Conservation (phyloP, 2,797 vertebrate genomes). For the Gouania willdenowi region DNA sequence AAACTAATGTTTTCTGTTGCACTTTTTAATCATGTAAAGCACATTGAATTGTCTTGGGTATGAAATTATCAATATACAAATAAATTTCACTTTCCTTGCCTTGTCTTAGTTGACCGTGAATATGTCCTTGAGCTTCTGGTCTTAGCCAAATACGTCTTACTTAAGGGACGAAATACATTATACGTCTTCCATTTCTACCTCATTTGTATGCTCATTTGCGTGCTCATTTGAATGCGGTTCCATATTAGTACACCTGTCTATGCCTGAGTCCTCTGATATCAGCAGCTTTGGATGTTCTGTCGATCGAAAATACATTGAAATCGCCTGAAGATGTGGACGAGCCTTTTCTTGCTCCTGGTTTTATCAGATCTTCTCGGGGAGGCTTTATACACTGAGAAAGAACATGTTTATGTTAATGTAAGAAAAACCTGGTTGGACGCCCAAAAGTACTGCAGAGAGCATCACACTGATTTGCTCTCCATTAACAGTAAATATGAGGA, state of each 20-base stretch:
- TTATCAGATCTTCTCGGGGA: background rate
- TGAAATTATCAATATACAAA: too few relatives aligned
- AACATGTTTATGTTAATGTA: fast-evolving
- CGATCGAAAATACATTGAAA: background rate
- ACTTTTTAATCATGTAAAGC: background rate
- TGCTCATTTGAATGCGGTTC: slow-evolving; percentile 18
- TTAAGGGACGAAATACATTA: too few relatives aligned
- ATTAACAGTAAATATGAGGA: background rate
- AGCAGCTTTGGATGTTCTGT: slow-evolving; percentile 6
- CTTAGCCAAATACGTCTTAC: too few relatives aligned
- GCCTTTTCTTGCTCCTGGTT: background rate
- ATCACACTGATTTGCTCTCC: slow-evolving; percentile 6
- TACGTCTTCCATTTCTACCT: background rate
- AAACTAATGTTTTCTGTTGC: background rate
- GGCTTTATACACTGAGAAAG: too few relatives aligned
- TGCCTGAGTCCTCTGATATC: background rate
- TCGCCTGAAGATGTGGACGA: too few relatives aligned
- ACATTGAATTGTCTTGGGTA: too few relatives aligned
- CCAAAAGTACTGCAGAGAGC: background rate
- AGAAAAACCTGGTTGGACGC: slow-evolving; percentile 9
- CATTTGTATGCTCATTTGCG: too few relatives aligned
- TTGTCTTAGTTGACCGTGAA: too few relatives aligned
- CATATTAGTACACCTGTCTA: background rate
- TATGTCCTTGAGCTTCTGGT: too few relatives aligned
- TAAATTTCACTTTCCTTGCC: too few relatives aligned